These are phyloP conservation scores for Cebus imitator DNA, from an alignment of 2,113 vertebrate genomes.

Conservation along the genomic window DNA sequence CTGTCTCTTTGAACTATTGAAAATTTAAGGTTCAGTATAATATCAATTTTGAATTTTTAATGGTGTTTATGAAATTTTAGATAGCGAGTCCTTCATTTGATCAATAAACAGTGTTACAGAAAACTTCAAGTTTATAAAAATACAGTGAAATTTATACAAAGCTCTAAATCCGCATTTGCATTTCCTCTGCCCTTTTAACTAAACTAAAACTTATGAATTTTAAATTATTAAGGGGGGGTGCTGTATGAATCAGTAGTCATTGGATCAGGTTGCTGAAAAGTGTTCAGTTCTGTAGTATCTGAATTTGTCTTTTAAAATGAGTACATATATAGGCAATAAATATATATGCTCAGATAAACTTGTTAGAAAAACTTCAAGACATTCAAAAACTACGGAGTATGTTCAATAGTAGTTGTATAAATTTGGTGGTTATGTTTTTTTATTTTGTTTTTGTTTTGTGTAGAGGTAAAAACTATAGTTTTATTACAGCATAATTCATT, in stretches of 20 bases:
- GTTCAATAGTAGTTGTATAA: conserved; percentile 84
- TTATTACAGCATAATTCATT: conserved; percentile 83
- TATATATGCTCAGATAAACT: conserved; percentile 80
- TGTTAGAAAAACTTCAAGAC: conserved; percentile 78
- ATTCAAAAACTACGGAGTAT: conserved; percentile 79
- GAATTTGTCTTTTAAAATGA: conserved; percentile 85
- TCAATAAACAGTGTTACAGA: conserved; percentile 90
- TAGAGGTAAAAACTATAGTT: conserved; percentile 80
- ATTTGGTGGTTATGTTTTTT: conserved; percentile 74
- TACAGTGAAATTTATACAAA: conserved; percentile 87
- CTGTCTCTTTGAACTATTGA: conserved; percentile 87
- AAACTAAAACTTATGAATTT: conserved; percentile 84
- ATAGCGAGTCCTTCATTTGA: conserved; percentile 88
- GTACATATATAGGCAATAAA: conserved; percentile 78
- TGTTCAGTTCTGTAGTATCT: conserved; percentile 78
- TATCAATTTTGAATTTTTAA: conserved; percentile 90
- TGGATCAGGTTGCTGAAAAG: conserved; percentile 74
- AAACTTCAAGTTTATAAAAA: conserved; percentile 87
- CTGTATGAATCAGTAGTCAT: conserved; percentile 74
- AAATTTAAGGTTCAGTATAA: conserved; percentile 88
- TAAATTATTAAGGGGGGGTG: conserved; percentile 79
- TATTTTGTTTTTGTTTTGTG: conserved; percentile 76
- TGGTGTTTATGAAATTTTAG: conserved; percentile 91
- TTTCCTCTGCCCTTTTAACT: conserved; percentile 88
- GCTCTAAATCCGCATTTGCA: conserved; percentile 85